Conservation (phyloP, 2,888 invertebrate species). For the Pristionchus exspectatus region DNA sequence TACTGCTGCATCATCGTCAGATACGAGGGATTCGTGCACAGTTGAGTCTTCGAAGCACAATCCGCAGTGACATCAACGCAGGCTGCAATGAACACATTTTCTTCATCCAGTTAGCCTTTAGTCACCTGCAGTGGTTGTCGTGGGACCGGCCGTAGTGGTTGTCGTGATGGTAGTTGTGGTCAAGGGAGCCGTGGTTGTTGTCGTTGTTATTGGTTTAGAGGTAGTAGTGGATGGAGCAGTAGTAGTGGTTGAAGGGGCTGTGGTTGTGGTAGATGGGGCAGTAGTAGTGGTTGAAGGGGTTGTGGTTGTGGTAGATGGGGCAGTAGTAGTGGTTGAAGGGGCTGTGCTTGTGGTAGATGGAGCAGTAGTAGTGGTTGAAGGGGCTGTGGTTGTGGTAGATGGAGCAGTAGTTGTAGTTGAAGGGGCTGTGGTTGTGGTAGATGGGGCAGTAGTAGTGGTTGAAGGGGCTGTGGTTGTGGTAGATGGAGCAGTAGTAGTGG, state of each 20-base stretch:
- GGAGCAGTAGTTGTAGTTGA: background rate
- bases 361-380: background rate
- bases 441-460: too few relatives aligned
- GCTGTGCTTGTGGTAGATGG: background rate
- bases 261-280: background rate
- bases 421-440: background rate
- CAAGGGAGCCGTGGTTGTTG: background rate
- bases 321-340: background rate
- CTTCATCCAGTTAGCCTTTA: background rate
- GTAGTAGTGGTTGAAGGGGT: background rate
- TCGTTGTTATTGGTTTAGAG: background rate
- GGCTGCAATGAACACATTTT: background rate
- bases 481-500: background rate
- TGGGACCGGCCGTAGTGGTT: background rate
- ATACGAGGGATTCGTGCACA: conserved; percentile 47
- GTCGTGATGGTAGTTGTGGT: background rate
- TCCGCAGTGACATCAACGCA: conserved; percentile 34
- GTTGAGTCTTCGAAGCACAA: conserved; percentile 30
- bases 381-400: background rate
- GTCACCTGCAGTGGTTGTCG: background rate
- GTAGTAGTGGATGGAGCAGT: background rate
- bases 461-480: background rate
- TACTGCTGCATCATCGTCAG: conserved; percentile 27
- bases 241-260: background rate
- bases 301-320: too few relatives aligned